A percentile compares a stretch with the other conserved stretches of the same genome.
Evolutionary conservation across 1,140 invertebrate species (phyloP).

Genomic region (Ceratina calcarata): DNA sequence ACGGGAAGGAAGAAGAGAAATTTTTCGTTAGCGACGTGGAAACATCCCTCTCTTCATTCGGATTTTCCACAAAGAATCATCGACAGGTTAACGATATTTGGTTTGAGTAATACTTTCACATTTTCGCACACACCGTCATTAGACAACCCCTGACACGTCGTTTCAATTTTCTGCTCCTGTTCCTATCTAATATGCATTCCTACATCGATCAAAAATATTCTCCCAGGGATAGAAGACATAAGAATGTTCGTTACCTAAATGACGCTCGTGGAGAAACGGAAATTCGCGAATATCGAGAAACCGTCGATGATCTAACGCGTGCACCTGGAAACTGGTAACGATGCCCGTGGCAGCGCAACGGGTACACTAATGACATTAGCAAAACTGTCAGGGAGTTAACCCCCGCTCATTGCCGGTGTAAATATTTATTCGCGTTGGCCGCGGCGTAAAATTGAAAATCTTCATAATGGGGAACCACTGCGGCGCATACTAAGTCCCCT

Average conservation of each 20-base stretch:
- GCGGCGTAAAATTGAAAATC: constrained; percentile 69
- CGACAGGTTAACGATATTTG: constrained; percentile 4
- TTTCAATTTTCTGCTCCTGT: no score
- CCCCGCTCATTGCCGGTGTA: constrained; percentile 40
- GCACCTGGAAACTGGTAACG: constrained; percentile 32
- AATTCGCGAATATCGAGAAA: background rate
- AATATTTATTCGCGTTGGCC: constrained; percentile 63
- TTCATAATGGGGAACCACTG: constrained; percentile 64
- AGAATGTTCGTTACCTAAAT: no score
- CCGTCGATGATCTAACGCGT: constrained; percentile 37
- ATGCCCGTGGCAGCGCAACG: constrained; percentile 2
- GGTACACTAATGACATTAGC: constrained; percentile 53
- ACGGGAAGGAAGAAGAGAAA: constrained; percentile 17
- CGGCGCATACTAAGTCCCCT: constrained; percentile 65
- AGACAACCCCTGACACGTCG: no score
- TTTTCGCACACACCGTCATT: background rate
- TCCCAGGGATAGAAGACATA: no score
- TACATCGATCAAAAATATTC: no score
- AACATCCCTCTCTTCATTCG: background rate
- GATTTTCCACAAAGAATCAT: constrained; percentile 28
- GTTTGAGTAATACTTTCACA: constrained; percentile 8
- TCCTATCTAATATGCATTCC: no score
- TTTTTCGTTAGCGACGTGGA: constrained; percentile 24
- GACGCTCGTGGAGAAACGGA: background rate
- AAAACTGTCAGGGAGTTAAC: constrained; percentile 39